These are phyloP conservation scores for Ascidia mentula DNA, from an alignment of 23 tunicate genomes.

Conservation along the genomic window DNA sequence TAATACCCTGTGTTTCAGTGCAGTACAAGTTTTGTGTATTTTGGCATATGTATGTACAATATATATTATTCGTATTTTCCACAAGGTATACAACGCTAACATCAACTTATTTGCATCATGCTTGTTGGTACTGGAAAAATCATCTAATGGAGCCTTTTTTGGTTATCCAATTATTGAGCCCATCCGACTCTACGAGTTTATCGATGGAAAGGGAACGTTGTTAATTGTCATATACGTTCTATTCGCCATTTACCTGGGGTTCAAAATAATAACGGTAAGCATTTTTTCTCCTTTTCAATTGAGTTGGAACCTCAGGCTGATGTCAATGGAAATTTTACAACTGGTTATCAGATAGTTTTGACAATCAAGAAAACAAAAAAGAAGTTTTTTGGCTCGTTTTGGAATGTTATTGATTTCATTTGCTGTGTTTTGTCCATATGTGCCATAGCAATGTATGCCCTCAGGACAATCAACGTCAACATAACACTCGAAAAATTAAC, in stretches of 20 bases:
- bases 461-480: constrained; percentile 39
- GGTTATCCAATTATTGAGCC: constrained; percentile 45
- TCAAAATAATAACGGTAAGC: constrained; percentile 53
- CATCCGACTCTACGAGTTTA: constrained; percentile 66
- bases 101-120: constrained; percentile 65
- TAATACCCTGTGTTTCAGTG: not conserved
- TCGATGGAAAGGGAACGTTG: constrained; percentile 69
- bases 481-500: constrained; percentile 33
- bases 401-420: constrained; percentile 53
- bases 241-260: constrained; percentile 28
- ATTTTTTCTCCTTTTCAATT: too few species aligned
- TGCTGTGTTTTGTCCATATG: constrained; percentile 35
- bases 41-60: not conserved
- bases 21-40: too few species aligned
- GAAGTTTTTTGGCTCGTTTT: constrained; percentile 41
- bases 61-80: not conserved
- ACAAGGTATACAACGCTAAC: constrained; percentile 81
- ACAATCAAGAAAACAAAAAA: constrained; percentile 21
- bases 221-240: constrained; percentile 39
- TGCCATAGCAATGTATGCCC: constrained; percentile 51
- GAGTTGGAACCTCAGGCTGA: not conserved
- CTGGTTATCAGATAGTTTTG: constrained; percentile 12
- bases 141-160: constrained; percentile 61
- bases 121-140: constrained; percentile 50
- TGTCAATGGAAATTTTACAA: not conserved